Evolutionary conservation across 1,140 invertebrate genomes (phyloP).

Genomic region (Penaeus indicus): DNA sequence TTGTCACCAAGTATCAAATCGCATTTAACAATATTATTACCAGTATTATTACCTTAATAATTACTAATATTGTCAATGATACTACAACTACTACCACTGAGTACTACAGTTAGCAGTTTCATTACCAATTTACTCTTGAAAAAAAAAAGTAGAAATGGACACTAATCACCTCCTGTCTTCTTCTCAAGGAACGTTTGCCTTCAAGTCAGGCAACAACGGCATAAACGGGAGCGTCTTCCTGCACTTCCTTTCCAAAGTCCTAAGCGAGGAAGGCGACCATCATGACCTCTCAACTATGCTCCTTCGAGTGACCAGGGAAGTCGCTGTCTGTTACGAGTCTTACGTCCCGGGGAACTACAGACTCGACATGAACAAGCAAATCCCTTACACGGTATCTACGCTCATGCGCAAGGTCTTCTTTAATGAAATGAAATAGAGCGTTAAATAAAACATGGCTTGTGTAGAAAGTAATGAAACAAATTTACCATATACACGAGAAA

Average conservation of each 20-base stretch:
- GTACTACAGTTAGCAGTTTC: neutral
- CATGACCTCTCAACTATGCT: slow-evolving; percentile 40
- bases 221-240: slow-evolving; percentile 62
- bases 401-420: slow-evolving; percentile 59
- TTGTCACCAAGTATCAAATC: too few relatives aligned
- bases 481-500: too few relatives aligned
- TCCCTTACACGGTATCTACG: slow-evolving; percentile 47
- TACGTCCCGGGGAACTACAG: neutral
- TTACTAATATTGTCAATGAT: neutral
- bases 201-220: slow-evolving; percentile 52
- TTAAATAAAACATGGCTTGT: too few relatives aligned
- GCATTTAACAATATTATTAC: too few relatives aligned
- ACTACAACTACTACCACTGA: neutral
- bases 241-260: slow-evolving; percentile 45
- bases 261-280: slow-evolving; percentile 22
- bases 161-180: too few relatives aligned
- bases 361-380: slow-evolving; percentile 58
- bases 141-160: too few relatives aligned
- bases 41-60: neutral
- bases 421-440: too few relatives aligned
- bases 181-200: slow-evolving; percentile 49
- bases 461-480: too few relatives aligned
- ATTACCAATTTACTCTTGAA: neutral
- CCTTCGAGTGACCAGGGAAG: slow-evolving; percentile 46
- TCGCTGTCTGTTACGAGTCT: slow-evolving; percentile 48